A percentile compares a stretch with the other conserved stretches of the same genome.
Evolutionary conservation across 2,113 vertebrate species (phyloP).

Genomic region (Propithecus coquereli): DNA sequence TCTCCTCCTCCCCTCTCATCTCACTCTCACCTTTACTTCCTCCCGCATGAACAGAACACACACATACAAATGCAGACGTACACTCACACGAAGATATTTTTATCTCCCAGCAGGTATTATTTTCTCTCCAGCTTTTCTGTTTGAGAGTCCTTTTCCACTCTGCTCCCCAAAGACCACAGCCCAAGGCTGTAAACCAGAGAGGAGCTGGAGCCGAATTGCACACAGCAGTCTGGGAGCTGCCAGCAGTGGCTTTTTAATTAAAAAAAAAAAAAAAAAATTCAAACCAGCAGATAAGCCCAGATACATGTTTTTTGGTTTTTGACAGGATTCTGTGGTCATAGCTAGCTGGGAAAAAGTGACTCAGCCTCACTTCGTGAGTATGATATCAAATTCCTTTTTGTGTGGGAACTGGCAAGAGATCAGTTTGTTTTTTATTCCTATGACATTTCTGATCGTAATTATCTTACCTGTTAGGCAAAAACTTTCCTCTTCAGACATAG

Average conservation of each 20-base stretch:
- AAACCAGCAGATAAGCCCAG: not conserved
- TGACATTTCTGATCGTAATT: not conserved
- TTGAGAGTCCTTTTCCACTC: constrained; percentile 24
- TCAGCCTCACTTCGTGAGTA: not conserved
- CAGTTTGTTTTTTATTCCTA: not conserved
- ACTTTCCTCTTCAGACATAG: not conserved
- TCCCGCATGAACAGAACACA: too few species aligned
- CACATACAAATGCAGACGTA: rapidly evolving
- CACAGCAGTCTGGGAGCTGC: not conserved
- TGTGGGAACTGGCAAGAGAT: not conserved
- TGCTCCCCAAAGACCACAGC: not conserved
- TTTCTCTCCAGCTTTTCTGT: not conserved
- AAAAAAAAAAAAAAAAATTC: not conserved
- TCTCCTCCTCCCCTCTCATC: not conserved
- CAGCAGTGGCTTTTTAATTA: not conserved
- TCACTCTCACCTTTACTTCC: not conserved
- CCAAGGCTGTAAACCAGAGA: not conserved
- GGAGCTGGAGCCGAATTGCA: too few species aligned
- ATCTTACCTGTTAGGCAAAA: not conserved
- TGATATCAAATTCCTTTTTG: not conserved
- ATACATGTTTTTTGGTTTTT: not conserved
- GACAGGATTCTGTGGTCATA: not conserved
- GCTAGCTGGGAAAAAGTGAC: not conserved
- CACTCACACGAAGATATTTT: not conserved
- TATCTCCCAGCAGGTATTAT: not conserved